Evolutionary conservation across 2,797 vertebrate genomes (phyloP).

Genomic region (Cuculus canorus): DNA sequence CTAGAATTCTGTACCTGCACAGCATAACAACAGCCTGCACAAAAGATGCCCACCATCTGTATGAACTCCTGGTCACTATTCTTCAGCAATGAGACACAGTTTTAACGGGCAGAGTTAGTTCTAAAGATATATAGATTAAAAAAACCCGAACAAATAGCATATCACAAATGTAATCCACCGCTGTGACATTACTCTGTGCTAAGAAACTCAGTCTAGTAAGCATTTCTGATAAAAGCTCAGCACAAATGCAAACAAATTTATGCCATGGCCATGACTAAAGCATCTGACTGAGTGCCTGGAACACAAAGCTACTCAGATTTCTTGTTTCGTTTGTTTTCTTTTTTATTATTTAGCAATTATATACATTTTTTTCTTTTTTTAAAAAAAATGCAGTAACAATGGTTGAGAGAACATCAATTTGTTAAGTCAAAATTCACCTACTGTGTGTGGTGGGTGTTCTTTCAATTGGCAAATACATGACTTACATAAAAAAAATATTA

Average conservation of each 20-base stretch:
- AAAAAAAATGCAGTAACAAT: background rate
- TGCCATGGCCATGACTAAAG: background rate
- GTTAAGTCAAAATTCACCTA: background rate
- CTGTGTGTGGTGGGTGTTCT: background rate
- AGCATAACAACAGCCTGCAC: background rate
- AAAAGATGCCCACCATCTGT: background rate
- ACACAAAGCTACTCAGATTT: background rate
- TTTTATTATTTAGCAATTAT: background rate
- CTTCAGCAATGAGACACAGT: background rate
- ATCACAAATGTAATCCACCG: background rate
- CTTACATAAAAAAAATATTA: slow-evolving; percentile 24
- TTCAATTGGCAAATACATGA: slow-evolving; percentile 17
- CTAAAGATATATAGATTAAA: background rate
- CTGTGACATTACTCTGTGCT: background rate
- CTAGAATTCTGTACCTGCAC: background rate
- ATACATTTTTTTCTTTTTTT: background rate
- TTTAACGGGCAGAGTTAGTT: background rate
- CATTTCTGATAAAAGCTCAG: background rate
- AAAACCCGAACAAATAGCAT: background rate
- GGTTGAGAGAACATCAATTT: background rate
- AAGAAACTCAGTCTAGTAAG: background rate
- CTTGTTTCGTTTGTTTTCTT: background rate
- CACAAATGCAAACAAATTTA: background rate
- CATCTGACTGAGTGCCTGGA: background rate
- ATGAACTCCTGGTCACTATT: background rate